Conservation (phyloP, 2,113 vertebrate species). For the Grus americana region DNA sequence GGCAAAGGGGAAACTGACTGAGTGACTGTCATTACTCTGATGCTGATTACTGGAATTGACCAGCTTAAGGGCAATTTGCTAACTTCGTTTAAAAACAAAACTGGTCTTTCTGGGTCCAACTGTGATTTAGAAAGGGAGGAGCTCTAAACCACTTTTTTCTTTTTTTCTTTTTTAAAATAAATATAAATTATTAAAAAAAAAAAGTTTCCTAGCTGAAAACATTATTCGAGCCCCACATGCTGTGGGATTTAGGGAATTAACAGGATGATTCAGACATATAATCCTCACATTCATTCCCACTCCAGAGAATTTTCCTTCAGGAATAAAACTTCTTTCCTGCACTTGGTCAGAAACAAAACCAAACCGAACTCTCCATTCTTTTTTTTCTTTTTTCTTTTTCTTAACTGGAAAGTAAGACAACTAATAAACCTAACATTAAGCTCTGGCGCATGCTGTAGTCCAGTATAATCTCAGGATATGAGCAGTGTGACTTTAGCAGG, state of each 20-base stretch:
- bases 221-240: background rate
- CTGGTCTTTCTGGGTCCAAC: background rate
- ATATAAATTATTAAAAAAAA: background rate
- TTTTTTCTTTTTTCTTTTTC: background rate
- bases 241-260: slow-evolving; percentile 28
- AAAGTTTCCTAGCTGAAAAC: background rate
- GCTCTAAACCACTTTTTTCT: background rate
- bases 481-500: background rate
- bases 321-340: slow-evolving; percentile 31
- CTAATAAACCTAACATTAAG: background rate
- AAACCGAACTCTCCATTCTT: background rate
- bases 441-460: background rate
- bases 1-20: background rate
- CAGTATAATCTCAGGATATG: background rate
- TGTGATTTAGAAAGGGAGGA: slow-evolving; percentile 29
- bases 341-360: background rate
- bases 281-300: background rate
- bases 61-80: slow-evolving; percentile 43
- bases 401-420: background rate
- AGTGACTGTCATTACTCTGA: slow-evolving; percentile 45
- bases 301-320: slow-evolving; percentile 36
- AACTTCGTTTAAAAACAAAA: slow-evolving; percentile 49
- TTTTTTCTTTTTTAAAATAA: background rate
- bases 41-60: slow-evolving; percentile 40
- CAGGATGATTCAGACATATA: slow-evolving; percentile 23